Base-by-base conservation (phyloP, 2,797 vertebrate species). In the Tiaroga cobitis region DNA sequence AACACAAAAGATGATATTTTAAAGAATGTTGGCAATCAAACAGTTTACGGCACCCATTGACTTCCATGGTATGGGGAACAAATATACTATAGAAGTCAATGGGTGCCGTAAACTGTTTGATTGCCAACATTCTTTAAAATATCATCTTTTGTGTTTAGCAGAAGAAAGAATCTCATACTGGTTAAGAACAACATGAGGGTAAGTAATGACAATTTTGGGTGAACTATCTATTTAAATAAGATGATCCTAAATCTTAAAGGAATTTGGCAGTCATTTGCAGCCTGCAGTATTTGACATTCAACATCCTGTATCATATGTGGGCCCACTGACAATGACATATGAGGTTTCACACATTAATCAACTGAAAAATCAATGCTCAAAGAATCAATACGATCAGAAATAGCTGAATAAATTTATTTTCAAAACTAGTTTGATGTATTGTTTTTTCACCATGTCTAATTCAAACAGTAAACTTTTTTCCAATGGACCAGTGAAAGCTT, bases 231-330 rank as follows among this genome's bases (percentile, higher is more conserved):
- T 49, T 49, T 49, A 16, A 11, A 21, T 21, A 54, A 32, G 49
- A 77, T 51, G 26, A 51, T 32, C 16, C 9, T 18, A 32, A 11
- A 51, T 74, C 8, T 5, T 29, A 74, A 26, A 75, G 29, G 29
- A 75, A 21, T 51, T 24, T 54, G 49, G 73, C 49, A 56, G 9
- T 56, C 21, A 39, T 56, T 76, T 76, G 32, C 51, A 39, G 51
- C 3, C 51, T 56, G 7, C 74, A 16, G 7, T 37, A 76, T 56
- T 39, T 76, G 51, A 76, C 51, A 76, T 76, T 56, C 32, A 56
- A 76, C 74, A 76, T 76, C 74, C 74, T 76, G 74, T 56, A 51
- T 74, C 18, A 21, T 32, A 76, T 15, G 32, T n/a, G 15, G 74
- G 32, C 74, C 7, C 32, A 56, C 74, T 37, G 39, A 46, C 21